A percentile compares a stretch with the other conserved stretches of the same genome.
phyloP scores from a whole-genome alignment of 2,113 vertebrate genomes.

The Numida meleagris region DNA sequence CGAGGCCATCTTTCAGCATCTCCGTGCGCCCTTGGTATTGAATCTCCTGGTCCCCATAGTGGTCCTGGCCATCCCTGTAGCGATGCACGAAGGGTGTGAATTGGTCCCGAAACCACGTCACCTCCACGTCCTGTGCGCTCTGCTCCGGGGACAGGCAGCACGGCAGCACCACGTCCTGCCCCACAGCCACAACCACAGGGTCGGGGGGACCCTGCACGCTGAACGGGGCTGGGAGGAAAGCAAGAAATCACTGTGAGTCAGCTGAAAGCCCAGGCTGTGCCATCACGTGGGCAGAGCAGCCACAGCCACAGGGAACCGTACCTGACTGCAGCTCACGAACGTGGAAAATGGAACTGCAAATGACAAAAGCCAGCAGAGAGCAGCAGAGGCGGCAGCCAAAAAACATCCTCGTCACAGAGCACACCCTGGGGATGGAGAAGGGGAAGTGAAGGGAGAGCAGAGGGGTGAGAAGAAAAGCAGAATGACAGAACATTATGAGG shows the following conservation, averaged over 20 bases:
- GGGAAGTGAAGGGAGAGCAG: neutral
- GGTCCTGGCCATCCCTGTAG: neutral
- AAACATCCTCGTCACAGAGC: neutral
- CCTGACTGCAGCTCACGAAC: neutral
- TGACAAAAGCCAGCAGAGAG: neutral
- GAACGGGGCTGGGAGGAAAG: neutral
- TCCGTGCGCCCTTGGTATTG: neutral
- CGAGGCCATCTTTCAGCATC: neutral
- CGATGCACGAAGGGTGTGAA: neutral
- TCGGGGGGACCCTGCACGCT: rapidly evolving
- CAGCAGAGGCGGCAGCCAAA: neutral
- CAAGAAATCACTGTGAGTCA: neutral
- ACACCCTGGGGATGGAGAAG: neutral
- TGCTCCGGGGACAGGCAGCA: neutral
- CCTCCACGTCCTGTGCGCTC: rapidly evolving
- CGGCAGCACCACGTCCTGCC: neutral
- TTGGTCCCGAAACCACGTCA: neutral
- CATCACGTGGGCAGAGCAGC: rapidly evolving
- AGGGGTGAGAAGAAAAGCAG: neutral
- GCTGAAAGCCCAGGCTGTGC: rapidly evolving
- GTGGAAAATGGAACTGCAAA: neutral
- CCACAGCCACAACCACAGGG: neutral
- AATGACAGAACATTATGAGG: neutral
- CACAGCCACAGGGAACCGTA: rapidly evolving
- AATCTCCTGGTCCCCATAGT: neutral